These are phyloP conservation scores for Pseudococcus longispinus DNA, from an alignment of 2,888 invertebrate species.

Conservation along the genomic window DNA sequence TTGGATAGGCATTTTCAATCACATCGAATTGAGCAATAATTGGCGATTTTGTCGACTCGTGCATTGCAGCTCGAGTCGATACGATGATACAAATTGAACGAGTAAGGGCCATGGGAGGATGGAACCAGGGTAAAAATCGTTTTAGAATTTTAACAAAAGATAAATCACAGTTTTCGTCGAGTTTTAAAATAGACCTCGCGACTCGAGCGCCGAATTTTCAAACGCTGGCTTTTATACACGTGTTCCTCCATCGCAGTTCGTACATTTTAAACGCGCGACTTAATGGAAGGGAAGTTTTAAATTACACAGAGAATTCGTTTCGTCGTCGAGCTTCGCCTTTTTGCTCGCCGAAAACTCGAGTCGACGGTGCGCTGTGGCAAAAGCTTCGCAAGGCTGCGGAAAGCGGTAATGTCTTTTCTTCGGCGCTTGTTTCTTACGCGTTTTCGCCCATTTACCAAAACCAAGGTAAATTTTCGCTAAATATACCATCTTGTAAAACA, in stretches of 20 bases:
- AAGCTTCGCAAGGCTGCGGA: background rate
- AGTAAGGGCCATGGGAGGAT: background rate
- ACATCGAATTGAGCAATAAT: background rate
- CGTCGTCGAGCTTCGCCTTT: background rate
- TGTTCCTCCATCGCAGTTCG: background rate
- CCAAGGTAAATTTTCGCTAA: background rate
- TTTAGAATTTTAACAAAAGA: background rate
- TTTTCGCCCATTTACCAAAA: constrained; percentile 22
- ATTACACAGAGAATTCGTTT: constrained; percentile 25
- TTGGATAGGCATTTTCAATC: background rate
- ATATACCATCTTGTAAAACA: background rate
- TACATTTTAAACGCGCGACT: background rate
- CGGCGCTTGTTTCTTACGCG: background rate
- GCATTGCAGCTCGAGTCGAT: background rate
- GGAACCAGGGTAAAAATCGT: background rate
- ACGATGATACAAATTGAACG: too few species aligned
- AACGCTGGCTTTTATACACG: background rate
- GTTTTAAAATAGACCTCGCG: background rate
- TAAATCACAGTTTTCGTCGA: constrained; percentile 8
- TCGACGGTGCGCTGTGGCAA: background rate
- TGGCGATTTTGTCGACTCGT: background rate
- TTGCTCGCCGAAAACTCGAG: background rate
- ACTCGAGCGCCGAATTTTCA: background rate
- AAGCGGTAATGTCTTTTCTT: constrained; percentile 8
- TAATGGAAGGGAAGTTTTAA: constrained; percentile 37